phyloP scores from a whole-genome alignment of 30 jellyfish, hydroid and myxozoan genomes.

The Haliclystus octoradiatus region DNA sequence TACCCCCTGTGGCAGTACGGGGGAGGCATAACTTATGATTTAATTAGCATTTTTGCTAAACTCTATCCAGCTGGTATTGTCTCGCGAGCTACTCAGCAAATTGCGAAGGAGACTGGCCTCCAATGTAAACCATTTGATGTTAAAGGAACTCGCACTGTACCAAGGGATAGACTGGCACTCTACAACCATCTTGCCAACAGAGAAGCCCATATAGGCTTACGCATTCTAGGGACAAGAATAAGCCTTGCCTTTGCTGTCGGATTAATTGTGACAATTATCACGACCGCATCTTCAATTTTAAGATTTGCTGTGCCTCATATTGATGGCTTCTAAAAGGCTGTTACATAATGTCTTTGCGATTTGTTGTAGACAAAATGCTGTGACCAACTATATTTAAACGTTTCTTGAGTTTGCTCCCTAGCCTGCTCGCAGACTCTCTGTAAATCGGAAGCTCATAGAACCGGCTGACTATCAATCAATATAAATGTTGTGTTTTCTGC shows the following conservation, averaged over 20 bases:
- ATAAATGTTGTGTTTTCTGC: too few relatives aligned
- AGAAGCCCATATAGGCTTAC: slow-evolving; percentile 41
- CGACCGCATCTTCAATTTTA: slow-evolving; percentile 42
- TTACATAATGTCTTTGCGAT: too few relatives aligned
- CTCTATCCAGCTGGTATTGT: slow-evolving; percentile 73
- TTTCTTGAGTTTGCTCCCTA: too few relatives aligned
- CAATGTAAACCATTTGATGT: slow-evolving; percentile 28
- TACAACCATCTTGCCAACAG: slow-evolving; percentile 37
- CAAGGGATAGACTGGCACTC: slow-evolving; percentile 46
- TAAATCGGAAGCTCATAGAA: too few relatives aligned
- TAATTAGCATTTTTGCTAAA: slow-evolving; percentile 52
- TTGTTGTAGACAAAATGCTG: too few relatives aligned
- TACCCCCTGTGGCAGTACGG: slow-evolving; percentile 47
- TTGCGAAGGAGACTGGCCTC: slow-evolving; percentile 37
- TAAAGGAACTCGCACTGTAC: slow-evolving; percentile 12
- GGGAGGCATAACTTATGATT: slow-evolving; percentile 49
- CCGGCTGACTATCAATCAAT: too few relatives aligned
- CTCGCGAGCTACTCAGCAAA: slow-evolving; percentile 31
- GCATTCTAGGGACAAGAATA: slow-evolving; percentile 51
- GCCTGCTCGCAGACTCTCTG: too few relatives aligned
- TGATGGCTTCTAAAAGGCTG: not conserved
- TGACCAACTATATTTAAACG: too few relatives aligned
- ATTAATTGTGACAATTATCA: slow-evolving; percentile 37
- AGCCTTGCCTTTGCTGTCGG: slow-evolving; percentile 60
- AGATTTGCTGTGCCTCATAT: slow-evolving; percentile 25